Evolutionary conservation across 2,888 invertebrate genomes (phyloP).

Genomic region (Dasypolia templi): DNA sequence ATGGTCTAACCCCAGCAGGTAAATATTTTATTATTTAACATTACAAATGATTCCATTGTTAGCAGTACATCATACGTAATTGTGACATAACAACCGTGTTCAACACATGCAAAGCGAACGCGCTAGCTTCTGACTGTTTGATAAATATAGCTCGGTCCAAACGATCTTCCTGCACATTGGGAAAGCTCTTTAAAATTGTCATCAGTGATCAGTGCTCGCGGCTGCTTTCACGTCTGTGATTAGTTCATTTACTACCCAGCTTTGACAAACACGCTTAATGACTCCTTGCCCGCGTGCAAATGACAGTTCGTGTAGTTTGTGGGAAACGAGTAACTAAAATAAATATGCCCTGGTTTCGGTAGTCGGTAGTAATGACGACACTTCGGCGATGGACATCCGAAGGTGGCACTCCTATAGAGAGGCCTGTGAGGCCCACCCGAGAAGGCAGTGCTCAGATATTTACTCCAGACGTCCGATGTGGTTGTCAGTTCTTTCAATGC

Average conservation of each 20-base stretch:
- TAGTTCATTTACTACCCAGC: conserved; percentile 85
- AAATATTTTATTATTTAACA: conserved; percentile 70
- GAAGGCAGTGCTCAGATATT: conserved; percentile 93
- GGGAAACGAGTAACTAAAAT: conserved; percentile 71
- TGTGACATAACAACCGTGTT: conserved; percentile 84
- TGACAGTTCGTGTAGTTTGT: conserved; percentile 71
- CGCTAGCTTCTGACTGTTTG: conserved; percentile 86
- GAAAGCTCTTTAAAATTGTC: conserved; percentile 90
- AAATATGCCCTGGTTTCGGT: conserved; percentile 79
- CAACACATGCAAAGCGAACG: conserved; percentile 88
- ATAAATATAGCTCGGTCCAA: conserved; percentile 87
- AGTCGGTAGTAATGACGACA: conserved; percentile 85
- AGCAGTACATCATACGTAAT: conserved; percentile 73
- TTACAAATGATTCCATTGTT: conserved; percentile 59
- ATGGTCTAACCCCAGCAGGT: conserved; percentile 90
- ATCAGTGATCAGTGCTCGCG: conserved; percentile 89
- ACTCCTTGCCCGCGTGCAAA: conserved; percentile 75
- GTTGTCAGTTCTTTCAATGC: conserved; percentile 95
- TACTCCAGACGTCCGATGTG: conserved; percentile 95
- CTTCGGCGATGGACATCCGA: conserved; percentile 92
- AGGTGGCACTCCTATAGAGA: conserved; percentile 91
- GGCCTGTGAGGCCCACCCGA: conserved; percentile 92
- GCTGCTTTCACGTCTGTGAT: conserved; percentile 87
- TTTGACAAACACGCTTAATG: conserved; percentile 83
- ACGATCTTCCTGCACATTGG: conserved; percentile 87